Conservation (phyloP, 2,113 vertebrate genomes). For the Diadophis punctatus region DNA sequence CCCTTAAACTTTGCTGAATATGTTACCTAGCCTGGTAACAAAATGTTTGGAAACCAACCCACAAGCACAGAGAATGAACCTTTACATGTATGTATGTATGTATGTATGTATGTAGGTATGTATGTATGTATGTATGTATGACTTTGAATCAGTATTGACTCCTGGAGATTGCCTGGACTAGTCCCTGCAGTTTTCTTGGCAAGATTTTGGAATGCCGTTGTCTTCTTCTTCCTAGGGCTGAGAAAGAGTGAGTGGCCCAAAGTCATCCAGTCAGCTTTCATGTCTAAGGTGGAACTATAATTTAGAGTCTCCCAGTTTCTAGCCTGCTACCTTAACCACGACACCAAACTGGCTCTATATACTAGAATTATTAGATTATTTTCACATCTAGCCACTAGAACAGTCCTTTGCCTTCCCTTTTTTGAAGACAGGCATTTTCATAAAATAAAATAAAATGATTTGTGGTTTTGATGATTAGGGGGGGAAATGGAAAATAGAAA, state of each 20-base stretch:
- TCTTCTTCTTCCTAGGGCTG: neutral
- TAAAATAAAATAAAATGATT: neutral
- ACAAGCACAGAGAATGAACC: too few relatives aligned
- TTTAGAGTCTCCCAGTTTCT: neutral
- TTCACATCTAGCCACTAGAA: neutral
- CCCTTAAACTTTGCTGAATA: too few relatives aligned
- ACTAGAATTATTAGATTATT: neutral
- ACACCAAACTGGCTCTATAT: neutral
- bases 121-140: neutral
- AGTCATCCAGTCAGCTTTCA: neutral
- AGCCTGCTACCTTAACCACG: neutral
- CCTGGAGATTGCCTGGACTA: neutral
- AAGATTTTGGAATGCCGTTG: neutral
- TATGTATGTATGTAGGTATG: neutral
- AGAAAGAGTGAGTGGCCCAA: neutral
- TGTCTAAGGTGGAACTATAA: neutral
- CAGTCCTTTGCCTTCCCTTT: neutral
- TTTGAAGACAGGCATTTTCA: neutral
- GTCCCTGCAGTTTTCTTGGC: neutral
- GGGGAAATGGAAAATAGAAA: too few relatives aligned
- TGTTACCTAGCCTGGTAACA: too few relatives aligned
- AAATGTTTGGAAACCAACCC: too few relatives aligned
- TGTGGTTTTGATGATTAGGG: too few relatives aligned
- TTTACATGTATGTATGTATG: neutral
- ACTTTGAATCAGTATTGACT: neutral